Evolutionary conservation across 2,797 vertebrate species (phyloP).

Genomic region (Aselliscus stoliczkanus): DNA sequence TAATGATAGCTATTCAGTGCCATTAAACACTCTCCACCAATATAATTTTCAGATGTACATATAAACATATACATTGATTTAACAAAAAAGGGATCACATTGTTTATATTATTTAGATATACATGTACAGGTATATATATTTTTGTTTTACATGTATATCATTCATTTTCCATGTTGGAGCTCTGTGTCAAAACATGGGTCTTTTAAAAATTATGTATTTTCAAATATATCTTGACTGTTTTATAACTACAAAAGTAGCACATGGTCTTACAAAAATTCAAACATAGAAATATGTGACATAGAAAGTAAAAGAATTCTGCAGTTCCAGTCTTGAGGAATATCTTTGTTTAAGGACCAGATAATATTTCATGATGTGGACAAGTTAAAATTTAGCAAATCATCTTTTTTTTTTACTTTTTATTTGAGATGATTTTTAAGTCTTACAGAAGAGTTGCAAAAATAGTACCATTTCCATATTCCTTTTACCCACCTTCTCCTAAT

Average conservation of each 20-base stretch:
- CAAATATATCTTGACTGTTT: not conserved
- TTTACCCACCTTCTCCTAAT: not conserved
- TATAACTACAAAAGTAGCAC: not conserved
- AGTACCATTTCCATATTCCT: not conserved
- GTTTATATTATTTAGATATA: not conserved
- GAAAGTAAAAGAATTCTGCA: not conserved
- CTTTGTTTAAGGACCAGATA: not conserved
- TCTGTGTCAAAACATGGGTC: not conserved
- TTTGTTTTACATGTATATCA: not conserved
- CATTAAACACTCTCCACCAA: not conserved
- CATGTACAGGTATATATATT: not conserved
- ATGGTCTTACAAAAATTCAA: not conserved
- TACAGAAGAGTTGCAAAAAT: not conserved
- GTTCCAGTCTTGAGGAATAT: not conserved
- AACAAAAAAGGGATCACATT: not conserved
- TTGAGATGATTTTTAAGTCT: not conserved
- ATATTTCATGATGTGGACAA: not conserved
- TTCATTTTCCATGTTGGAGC: not conserved
- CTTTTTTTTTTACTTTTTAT: not conserved
- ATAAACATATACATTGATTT: not conserved
- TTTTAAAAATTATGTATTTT: not conserved
- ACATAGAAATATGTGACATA: not conserved
- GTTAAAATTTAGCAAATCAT: not conserved
- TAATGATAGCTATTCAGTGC: not conserved
- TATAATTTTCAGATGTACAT: slow-evolving; percentile 19